Conservation (phyloP, 2,113 vertebrate genomes). For the Eidolon helvum region DNA sequence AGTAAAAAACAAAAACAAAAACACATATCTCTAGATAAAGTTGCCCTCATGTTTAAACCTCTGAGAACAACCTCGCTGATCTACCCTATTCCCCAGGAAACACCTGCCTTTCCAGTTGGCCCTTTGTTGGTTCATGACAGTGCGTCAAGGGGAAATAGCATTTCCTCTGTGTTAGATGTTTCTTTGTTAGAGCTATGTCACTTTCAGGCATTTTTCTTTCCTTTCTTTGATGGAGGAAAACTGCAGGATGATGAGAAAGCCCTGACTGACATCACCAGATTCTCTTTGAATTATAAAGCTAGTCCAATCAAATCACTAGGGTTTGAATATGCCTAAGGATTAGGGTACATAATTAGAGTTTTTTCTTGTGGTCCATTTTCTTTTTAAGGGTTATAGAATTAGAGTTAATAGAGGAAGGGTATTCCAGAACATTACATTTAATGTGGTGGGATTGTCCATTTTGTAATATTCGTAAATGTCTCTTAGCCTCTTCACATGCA, state of each 20-base stretch:
- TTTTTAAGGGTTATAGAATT: conserved; percentile 37
- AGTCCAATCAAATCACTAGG: neutral
- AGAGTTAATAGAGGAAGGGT: conserved; percentile 55
- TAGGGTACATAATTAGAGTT: conserved; percentile 29
- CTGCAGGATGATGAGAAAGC: conserved; percentile 61
- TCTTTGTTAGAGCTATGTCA: conserved; percentile 55
- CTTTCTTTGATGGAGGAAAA: conserved; percentile 71
- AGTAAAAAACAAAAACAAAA: neutral
- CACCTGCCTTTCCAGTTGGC: conserved; percentile 50
- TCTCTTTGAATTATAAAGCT: conserved; percentile 58
- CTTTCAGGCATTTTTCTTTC: conserved; percentile 65
- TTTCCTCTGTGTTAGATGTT: conserved; percentile 65
- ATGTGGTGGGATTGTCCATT: conserved; percentile 45
- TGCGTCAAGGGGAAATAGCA: conserved; percentile 62
- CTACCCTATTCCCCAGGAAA: conserved; percentile 55
- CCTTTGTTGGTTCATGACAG: conserved; percentile 58
- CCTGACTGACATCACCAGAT: conserved; percentile 51
- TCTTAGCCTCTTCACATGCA: neutral
- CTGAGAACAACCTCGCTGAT: neutral
- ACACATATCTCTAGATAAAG: neutral
- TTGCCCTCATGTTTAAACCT: neutral
- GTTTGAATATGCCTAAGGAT: conserved; percentile 31
- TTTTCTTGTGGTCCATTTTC: conserved; percentile 51
- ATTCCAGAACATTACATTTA: conserved; percentile 41
- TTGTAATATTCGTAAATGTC: conserved; percentile 37